phyloP scores from a whole-genome alignment of 2,797 vertebrate genomes.

The Spatula clypeata region DNA sequence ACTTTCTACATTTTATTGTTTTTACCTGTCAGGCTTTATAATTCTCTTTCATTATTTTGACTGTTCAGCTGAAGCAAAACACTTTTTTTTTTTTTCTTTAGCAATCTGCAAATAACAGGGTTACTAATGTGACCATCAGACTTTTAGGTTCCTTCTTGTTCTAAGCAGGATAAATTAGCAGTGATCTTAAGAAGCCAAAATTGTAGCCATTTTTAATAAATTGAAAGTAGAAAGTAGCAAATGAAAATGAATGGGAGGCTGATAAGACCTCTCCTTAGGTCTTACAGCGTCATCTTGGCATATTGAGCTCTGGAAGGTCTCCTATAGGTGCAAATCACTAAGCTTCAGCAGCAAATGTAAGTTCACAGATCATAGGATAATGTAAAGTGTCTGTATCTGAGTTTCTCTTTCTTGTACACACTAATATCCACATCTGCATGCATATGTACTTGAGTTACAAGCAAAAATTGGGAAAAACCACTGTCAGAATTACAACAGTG shows the following conservation, averaged over 20 bases:
- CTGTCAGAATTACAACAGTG: neutral
- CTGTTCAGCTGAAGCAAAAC: neutral
- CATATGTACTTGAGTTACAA: neutral
- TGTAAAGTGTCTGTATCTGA: neutral
- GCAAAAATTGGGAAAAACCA: neutral
- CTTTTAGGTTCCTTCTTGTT: neutral
- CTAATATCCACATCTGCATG: neutral
- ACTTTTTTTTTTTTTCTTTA: neutral
- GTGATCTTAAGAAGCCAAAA: neutral
- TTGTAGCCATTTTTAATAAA: fast-evolving
- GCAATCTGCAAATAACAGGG: neutral
- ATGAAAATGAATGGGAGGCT: neutral
- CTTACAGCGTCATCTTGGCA: neutral
- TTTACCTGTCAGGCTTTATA: conserved; percentile 26
- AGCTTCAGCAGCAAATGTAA: neutral
- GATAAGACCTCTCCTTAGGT: neutral
- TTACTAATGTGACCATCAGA: neutral
- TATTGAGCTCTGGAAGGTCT: neutral
- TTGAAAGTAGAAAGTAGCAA: neutral
- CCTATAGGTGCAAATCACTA: neutral
- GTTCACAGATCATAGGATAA: neutral
- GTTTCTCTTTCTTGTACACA: neutral
- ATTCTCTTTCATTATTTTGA: conserved; percentile 4
- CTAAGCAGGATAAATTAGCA: neutral
- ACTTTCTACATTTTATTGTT: conserved; percentile 38